Evolutionary conservation across 2,113 vertebrate species (phyloP).

Genomic region (Capreolus pygargus): DNA sequence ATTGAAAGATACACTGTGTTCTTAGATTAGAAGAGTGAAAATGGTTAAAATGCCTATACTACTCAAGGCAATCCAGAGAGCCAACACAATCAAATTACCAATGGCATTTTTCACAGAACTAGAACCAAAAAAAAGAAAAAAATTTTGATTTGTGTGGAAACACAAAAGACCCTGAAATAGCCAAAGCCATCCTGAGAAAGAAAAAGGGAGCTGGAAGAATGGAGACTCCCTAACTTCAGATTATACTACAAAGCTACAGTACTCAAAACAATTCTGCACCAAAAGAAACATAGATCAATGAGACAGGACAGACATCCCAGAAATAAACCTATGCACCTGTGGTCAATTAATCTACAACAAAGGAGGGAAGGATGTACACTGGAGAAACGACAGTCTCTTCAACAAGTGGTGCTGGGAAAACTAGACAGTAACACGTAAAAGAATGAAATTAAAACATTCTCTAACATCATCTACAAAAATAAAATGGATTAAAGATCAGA

Average conservation of each 20-base stretch:
- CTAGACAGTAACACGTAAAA: background rate
- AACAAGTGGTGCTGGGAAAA: background rate
- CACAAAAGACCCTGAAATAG: background rate
- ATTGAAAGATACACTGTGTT: background rate
- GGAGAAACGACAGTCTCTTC: background rate
- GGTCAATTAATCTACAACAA: background rate
- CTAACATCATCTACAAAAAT: background rate
- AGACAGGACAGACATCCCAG: background rate
- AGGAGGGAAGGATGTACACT: background rate
- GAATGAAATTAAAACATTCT: background rate
- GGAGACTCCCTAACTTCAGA: background rate
- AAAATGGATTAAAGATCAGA: background rate
- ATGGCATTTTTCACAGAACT: background rate
- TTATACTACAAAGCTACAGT: background rate
- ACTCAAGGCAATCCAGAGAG: background rate
- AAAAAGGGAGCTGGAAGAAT: background rate
- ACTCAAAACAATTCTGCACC: background rate
- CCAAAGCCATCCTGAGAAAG: background rate
- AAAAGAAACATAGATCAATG: background rate
- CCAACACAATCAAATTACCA: background rate
- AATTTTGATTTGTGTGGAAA: background rate
- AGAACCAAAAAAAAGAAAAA: background rate
- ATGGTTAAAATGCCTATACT: background rate
- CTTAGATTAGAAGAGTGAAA: background rate
- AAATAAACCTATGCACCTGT: background rate